A percentile compares a stretch with the other conserved stretches of the same genome.
Evolutionary conservation across 2,797 vertebrate genomes (phyloP).

Genomic region (Rhinogobio ventralis): DNA sequence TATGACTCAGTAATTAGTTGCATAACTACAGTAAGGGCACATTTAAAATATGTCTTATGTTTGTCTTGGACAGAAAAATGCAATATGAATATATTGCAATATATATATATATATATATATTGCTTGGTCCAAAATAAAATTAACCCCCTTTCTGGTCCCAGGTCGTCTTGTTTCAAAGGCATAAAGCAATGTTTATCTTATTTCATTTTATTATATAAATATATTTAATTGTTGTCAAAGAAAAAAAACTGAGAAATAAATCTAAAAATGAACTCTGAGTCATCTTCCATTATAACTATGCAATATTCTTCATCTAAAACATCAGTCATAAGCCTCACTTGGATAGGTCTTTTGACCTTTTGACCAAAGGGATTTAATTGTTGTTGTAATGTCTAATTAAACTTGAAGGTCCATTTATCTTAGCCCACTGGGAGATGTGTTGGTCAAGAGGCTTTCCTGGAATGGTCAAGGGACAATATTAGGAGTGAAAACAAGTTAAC

Average conservation of each 20-base stretch:
- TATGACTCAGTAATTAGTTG: neutral
- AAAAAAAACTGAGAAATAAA: neutral
- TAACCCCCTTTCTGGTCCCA: neutral
- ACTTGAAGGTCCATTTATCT: conserved; percentile 1
- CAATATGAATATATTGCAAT: neutral
- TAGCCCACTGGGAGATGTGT: neutral
- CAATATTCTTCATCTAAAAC: neutral
- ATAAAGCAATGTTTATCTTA: neutral
- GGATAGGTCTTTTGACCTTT: neutral
- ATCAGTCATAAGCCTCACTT: neutral
- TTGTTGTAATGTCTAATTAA: neutral
- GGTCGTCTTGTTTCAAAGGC: neutral
- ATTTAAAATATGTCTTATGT: neutral
- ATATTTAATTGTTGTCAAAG: neutral
- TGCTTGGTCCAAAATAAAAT: neutral
- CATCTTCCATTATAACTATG: neutral
- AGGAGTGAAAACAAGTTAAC: neutral
- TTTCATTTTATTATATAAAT: neutral
- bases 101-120: neutral
- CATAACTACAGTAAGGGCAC: neutral
- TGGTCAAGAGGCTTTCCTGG: neutral
- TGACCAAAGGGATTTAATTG: neutral
- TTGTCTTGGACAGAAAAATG: neutral
- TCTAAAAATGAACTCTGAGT: neutral
- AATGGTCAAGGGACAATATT: neutral